A percentile compares a stretch with the other conserved stretches of the same genome.
Evolutionary conservation across 2,888 invertebrate species (phyloP).

Genomic region (Pristionchus mayeri): DNA sequence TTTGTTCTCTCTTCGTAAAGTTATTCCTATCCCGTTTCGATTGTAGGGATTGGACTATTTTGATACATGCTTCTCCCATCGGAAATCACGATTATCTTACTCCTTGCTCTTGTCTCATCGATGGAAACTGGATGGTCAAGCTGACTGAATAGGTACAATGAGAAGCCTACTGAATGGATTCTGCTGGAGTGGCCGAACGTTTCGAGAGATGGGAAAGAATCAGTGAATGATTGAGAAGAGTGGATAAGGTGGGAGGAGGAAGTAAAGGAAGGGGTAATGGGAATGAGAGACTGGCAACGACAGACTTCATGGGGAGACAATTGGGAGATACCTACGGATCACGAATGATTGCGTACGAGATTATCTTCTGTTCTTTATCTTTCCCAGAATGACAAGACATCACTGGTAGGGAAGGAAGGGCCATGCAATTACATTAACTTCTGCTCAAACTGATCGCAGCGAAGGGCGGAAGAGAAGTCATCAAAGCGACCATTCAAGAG

Average conservation of each 20-base stretch:
- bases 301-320: constrained; percentile 56
- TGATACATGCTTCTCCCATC: constrained; percentile 63
- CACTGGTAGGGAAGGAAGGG: constrained; percentile 53
- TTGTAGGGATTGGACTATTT: constrained; percentile 63
- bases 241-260: constrained; percentile 58
- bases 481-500: constrained; percentile 70
- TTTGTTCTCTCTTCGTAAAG: constrained; percentile 38
- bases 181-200: constrained; percentile 65
- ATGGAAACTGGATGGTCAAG: constrained; percentile 68
- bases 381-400: constrained; percentile 69
- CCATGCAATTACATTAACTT: too few relatives aligned
- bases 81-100: constrained; percentile 66
- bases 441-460: constrained; percentile 62
- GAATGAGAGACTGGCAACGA: constrained; percentile 35
- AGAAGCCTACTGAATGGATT: not conserved
- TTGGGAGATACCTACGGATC: constrained; percentile 74
- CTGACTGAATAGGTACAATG: constrained; percentile 64
- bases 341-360: constrained; percentile 72
- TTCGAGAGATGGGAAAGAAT: constrained; percentile 74
- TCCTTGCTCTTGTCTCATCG: constrained; percentile 67
- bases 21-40: not conserved
- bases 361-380: constrained; percentile 72
- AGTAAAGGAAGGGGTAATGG: not conserved
- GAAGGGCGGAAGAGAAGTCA: constrained; percentile 62
- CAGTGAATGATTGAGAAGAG: constrained; percentile 63